Base-by-base conservation (phyloP, 2,797 vertebrate species). In the Channallabes apus region DNA sequence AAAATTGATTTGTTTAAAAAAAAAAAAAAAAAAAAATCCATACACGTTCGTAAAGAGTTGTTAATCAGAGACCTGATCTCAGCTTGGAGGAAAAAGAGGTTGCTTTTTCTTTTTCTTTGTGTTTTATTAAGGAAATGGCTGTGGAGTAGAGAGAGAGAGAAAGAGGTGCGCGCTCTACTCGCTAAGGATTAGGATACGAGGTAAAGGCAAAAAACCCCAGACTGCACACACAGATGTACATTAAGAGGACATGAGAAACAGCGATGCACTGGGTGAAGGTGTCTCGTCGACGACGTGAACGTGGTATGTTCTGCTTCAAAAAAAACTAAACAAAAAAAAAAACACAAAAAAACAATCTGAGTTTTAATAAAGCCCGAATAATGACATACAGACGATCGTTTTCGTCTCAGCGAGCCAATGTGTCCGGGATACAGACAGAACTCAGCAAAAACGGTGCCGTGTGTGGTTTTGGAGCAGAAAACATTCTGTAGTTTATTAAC, bases 81-180 rank as follows among this genome's bases (percentile, higher is more conserved):
- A 83, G 56, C 80, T 89, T 85, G 85, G 81, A 82, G 85, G 81
- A 82, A 88, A 73, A 76, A 67, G 68, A 83, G 89, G 88, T 88
- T 93, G 94, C 92, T 94, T 38, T 38, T 38, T n/a, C n/a, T n/a
- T n/a, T n/a, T n/a, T n/a, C n/a, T n/a, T n/a, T n/a, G 87, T 93
- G 93, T 94, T 95, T 95, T 94, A 92, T 93, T 95, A 94, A 94
- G 94, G 94, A 95, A 95, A 94, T 95, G 94, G 95, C 93, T 94
- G 92, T 88, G 89, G 92, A 92, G 91, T 90, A 91, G 91, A 91
- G 91, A 91, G 41, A 91, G 41, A 46, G 41, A 46, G 41, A 46
- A 8, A 46, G 89, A 91, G 58, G 61, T 38, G 72, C 80, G 81
- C 84, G 83, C 61, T 35, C 7, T 82, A 84, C 84, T 62, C 29